Percentiles rank a stretch among this genome's conserved stretches.
Evolutionary conservation across 2,888 invertebrate genomes (phyloP).

Genomic region (Spilosoma lubricipeda): DNA sequence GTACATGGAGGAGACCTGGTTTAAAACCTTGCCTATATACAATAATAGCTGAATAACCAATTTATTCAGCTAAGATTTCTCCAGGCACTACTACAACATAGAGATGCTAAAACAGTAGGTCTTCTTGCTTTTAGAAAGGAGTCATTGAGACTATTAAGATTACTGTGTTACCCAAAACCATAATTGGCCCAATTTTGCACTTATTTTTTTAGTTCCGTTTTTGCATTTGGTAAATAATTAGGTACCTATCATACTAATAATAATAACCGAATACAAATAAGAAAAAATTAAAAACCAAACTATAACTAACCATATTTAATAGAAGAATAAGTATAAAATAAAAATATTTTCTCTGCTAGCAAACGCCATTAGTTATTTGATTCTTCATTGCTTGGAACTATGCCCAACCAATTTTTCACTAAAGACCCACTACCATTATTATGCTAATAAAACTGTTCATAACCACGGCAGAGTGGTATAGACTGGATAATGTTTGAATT

Average conservation of each 20-base stretch:
- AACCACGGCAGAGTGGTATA: background rate
- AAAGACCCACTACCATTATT: background rate
- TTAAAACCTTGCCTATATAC: too few species aligned
- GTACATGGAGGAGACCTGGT: too few species aligned
- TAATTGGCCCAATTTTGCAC: background rate
- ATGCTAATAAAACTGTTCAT: conserved; percentile 1
- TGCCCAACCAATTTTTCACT: conserved; percentile 6
- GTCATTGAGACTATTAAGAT: background rate
- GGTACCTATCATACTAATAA: too few species aligned
- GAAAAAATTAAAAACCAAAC: too few species aligned
- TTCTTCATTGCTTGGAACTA: background rate
- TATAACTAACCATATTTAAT: background rate
- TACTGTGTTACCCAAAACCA: too few species aligned
- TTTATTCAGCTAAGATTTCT: too few species aligned
- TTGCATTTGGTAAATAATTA: background rate
- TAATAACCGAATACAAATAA: background rate
- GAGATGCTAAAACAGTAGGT: too few species aligned
- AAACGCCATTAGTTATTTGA: background rate
- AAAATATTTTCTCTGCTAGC: background rate
- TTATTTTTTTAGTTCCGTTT: background rate
- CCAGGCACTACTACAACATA: too few species aligned
- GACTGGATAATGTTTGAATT: background rate
- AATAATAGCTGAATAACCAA: too few species aligned
- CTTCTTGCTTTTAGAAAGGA: background rate
- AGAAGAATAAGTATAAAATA: background rate